phyloP scores from a whole-genome alignment of 2,888 invertebrate species.

The Acleris sparsana region DNA sequence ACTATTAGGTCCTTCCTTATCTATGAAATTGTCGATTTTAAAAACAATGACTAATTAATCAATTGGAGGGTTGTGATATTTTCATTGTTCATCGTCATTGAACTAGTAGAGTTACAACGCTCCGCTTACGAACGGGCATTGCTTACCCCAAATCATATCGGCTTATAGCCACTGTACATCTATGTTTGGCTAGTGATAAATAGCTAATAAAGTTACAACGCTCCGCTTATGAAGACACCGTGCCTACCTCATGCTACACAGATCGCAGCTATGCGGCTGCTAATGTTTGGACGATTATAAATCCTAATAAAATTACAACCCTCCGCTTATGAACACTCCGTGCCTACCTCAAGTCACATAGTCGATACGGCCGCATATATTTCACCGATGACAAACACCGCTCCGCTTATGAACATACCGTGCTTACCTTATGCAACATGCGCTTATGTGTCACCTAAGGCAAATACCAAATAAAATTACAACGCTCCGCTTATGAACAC shows the following conservation, averaged over 20 bases:
- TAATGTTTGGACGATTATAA: slow-evolving; percentile 82
- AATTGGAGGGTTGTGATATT: no score
- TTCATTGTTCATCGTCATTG: no score
- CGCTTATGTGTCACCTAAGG: no score
- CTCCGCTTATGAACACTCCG: neutral
- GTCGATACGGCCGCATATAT: slow-evolving; percentile 78
- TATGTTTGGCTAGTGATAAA: slow-evolving; percentile 80
- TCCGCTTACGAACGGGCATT: neutral
- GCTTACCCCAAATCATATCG: slow-evolving; percentile 77
- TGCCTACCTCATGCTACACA: slow-evolving; percentile 79
- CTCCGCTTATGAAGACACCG: neutral
- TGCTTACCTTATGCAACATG: slow-evolving; percentile 69
- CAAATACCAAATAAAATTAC: no score
- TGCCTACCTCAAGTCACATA: slow-evolving; percentile 79
- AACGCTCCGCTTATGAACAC: neutral
- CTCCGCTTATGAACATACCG: neutral
- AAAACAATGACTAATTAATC: no score
- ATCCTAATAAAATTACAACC: no score
- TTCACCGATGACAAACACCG: neutral
- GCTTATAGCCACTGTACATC: slow-evolving; percentile 84
- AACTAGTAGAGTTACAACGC: neutral
- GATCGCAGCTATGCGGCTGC: slow-evolving; percentile 82
- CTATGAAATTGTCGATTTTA: no score
- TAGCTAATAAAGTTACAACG: neutral
- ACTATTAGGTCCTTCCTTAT: no score